Evolutionary conservation across 2,888 invertebrate species (phyloP).

Genomic region (Aspidiotus destructor): DNA sequence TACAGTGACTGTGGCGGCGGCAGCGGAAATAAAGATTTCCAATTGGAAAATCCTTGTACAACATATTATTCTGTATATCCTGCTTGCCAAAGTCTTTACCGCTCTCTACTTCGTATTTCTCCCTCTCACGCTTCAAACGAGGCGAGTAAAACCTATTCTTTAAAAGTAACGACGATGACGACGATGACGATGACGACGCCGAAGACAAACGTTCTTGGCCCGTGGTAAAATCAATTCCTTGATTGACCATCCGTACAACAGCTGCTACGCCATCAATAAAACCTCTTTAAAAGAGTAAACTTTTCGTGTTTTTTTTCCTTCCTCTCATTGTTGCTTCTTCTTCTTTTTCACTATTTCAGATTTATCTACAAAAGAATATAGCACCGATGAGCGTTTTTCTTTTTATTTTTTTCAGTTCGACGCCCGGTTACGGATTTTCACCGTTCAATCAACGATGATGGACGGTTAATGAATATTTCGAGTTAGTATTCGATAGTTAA

Average conservation of each 20-base stretch:
- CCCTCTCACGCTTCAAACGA: constrained; percentile 5
- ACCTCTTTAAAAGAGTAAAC: background rate
- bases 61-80: constrained; percentile 33
- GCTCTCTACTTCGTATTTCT: background rate
- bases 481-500: too few species aligned
- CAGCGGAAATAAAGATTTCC: constrained; percentile 25
- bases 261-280: constrained; percentile 6
- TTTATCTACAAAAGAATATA: too few species aligned
- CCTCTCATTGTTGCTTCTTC: too few species aligned
- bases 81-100: constrained; percentile 8
- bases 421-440: too few species aligned
- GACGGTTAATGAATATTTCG: too few species aligned
- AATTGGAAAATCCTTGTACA: constrained; percentile 32
- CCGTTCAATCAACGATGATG: too few species aligned
- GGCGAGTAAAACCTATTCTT: background rate
- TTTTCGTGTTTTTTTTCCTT: too few species aligned
- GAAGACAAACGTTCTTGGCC: constrained; percentile 5
- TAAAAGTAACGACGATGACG: too few species aligned
- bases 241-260: constrained; percentile 31
- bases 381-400: too few species aligned
- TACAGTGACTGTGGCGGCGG: background rate
- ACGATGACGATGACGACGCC: too few species aligned
- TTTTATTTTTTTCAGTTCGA: too few species aligned
- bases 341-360: too few species aligned
- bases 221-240: constrained; percentile 31